phyloP scores from a whole-genome alignment of 1,140 invertebrate species.

The Drosophila mauritiana region DNA sequence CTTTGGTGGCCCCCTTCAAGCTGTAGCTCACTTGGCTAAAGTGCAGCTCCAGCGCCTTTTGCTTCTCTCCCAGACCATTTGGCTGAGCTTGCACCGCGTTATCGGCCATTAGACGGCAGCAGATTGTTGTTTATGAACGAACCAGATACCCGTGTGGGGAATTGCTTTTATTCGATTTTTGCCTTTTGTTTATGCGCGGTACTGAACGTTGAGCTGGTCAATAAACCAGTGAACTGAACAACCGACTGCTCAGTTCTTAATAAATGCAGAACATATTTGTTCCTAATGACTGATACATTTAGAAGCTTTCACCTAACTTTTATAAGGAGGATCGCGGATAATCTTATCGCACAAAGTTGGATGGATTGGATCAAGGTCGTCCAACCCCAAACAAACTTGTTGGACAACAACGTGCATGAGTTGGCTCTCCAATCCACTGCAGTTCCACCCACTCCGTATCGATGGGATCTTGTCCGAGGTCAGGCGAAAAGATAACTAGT shows the following conservation, averaged over 20 bases:
- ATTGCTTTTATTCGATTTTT: slow-evolving; percentile 3
- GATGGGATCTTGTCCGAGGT: slow-evolving; percentile 30
- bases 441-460: background rate
- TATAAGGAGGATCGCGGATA: slow-evolving; percentile 20
- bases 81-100: slow-evolving; percentile 25
- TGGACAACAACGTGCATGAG: slow-evolving; percentile 11
- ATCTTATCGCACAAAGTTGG: slow-evolving; percentile 27
- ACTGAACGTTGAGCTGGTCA: slow-evolving; percentile 20
- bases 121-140: slow-evolving; percentile 17
- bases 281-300: slow-evolving; percentile 2
- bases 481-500: slow-evolving; percentile 9
- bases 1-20: slow-evolving; percentile 37
- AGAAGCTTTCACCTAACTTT: slow-evolving; percentile 24
- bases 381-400: slow-evolving; percentile 19
- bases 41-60: slow-evolving; percentile 54
- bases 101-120: slow-evolving; percentile 47
- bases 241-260: background rate
- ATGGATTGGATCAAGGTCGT: slow-evolving; percentile 29
- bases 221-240: slow-evolving; percentile 5
- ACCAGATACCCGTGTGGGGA: background rate
- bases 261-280: slow-evolving; percentile 14
- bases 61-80: slow-evolving; percentile 33
- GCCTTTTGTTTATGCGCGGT: slow-evolving; percentile 2
- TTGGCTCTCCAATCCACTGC: background rate
- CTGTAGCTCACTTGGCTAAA: slow-evolving; percentile 68